Conservation (phyloP, 1,140 invertebrate genomes). For the Limonius californicus region DNA sequence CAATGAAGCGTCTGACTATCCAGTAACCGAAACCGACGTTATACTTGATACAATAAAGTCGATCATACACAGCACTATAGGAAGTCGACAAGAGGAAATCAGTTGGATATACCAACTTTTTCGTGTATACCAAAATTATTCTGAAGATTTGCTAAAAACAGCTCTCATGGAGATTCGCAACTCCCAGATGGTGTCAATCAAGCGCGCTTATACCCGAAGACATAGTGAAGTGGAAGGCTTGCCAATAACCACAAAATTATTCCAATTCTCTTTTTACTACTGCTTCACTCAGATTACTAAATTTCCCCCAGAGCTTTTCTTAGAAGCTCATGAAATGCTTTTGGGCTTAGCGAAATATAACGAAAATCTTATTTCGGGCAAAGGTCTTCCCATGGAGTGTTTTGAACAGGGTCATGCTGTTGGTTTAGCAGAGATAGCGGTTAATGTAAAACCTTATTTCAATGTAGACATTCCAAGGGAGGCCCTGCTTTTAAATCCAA, state of each 20-base stretch:
- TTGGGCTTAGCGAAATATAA: neutral
- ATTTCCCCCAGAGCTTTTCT: neutral
- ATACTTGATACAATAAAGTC: constrained; percentile 48
- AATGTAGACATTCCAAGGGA: constrained; percentile 58
- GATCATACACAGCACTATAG: constrained; percentile 61
- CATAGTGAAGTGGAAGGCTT: constrained; percentile 12
- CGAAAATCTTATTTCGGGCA: neutral
- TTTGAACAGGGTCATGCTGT: constrained; percentile 25
- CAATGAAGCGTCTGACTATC: neutral
- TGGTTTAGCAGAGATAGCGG: constrained; percentile 37
- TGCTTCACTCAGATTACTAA: constrained; percentile 38
- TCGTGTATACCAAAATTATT: constrained; percentile 67
- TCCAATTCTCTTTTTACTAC: constrained; percentile 35
- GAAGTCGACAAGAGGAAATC: constrained; percentile 56
- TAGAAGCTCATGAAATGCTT: neutral
- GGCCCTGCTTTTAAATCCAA: constrained; percentile 57
- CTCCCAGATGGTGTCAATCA: constrained; percentile 56
- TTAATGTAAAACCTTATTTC: constrained; percentile 47
- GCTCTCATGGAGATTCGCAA: constrained; percentile 56
- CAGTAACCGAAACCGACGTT: constrained; percentile 48
- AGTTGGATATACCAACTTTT: constrained; percentile 64
- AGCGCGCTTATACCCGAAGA: constrained; percentile 42
- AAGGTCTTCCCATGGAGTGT: constrained; percentile 1
- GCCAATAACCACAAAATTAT: constrained; percentile 19
- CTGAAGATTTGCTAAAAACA: constrained; percentile 56